Evolutionary conservation across 2,113 vertebrate species (phyloP).

Genomic region (Oriolus oriolus): DNA sequence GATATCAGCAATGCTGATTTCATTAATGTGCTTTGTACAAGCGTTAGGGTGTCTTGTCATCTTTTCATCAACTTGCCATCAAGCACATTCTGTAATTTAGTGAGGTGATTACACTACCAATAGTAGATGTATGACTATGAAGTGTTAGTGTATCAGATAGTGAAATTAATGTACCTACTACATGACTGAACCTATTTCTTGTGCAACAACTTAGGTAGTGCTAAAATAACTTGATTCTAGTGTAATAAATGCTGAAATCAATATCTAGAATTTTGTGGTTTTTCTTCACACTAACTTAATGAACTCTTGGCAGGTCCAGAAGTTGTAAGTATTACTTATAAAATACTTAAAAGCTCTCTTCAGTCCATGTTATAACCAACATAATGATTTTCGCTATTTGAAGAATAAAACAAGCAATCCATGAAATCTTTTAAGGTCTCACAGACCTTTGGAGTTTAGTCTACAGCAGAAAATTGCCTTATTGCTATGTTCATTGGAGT

Average conservation of each 20-base stretch:
- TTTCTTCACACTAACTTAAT: background rate
- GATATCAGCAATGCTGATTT: background rate
- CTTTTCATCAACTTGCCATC: background rate
- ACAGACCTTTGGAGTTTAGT: background rate
- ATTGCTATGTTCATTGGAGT: background rate
- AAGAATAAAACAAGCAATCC: background rate
- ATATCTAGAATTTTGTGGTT: fast-evolving
- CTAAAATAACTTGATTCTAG: background rate
- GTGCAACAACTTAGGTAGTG: background rate
- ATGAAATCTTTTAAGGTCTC: background rate
- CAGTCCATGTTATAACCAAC: background rate
- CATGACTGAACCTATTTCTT: background rate
- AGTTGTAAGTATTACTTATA: background rate
- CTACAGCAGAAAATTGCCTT: background rate
- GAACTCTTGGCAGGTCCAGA: background rate
- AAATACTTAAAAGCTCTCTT: background rate
- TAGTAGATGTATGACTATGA: background rate
- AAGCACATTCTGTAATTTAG: background rate
- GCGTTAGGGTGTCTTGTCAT: background rate
- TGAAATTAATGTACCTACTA: background rate
- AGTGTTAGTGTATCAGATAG: background rate
- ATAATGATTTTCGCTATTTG: background rate
- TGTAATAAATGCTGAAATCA: background rate
- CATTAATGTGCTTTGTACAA: background rate
- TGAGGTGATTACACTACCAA: background rate